phyloP scores from a whole-genome alignment of 2,797 vertebrate species.

The Leuciscus waleckii region DNA sequence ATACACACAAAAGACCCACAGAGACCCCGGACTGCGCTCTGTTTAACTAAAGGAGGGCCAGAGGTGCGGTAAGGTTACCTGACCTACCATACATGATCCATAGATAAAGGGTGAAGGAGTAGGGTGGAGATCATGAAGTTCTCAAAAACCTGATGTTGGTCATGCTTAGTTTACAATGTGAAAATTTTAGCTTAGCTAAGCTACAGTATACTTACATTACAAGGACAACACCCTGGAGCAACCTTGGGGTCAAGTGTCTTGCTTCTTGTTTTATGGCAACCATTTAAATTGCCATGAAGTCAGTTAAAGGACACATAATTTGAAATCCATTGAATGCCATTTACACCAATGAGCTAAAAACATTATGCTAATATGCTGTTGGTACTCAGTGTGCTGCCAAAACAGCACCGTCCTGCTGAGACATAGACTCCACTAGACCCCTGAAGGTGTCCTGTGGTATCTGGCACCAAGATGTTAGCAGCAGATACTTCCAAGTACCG shows the following conservation, averaged over 20 bases:
- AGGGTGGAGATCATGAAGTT: conserved; percentile 5
- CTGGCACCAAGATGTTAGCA: neutral
- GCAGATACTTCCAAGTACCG: neutral
- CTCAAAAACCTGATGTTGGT: neutral
- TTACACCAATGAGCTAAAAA: neutral
- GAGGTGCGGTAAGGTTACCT: conserved; percentile 76
- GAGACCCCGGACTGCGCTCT: conserved; percentile 66
- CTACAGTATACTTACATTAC: conserved; percentile 11
- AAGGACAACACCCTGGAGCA: conserved; percentile 1
- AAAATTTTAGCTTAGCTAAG: neutral
- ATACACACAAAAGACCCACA: conserved; percentile 67
- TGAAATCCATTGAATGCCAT: neutral
- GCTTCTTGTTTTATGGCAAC: neutral
- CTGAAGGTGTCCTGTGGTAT: neutral
- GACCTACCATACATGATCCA: conserved; percentile 70
- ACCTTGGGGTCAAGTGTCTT: neutral
- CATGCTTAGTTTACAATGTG: neutral
- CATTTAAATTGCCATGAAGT: too few species aligned
- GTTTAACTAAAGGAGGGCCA: conserved; percentile 74
- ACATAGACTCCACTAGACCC: neutral
- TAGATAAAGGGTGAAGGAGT: conserved; percentile 66
- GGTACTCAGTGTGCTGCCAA: neutral
- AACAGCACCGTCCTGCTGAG: neutral
- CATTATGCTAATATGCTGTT: neutral
- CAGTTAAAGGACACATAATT: neutral